Percentiles rank a stretch among this genome's conserved stretches.
phyloP scores from a whole-genome alignment of 2,888 invertebrate genomes.

The Phasia obesa region DNA sequence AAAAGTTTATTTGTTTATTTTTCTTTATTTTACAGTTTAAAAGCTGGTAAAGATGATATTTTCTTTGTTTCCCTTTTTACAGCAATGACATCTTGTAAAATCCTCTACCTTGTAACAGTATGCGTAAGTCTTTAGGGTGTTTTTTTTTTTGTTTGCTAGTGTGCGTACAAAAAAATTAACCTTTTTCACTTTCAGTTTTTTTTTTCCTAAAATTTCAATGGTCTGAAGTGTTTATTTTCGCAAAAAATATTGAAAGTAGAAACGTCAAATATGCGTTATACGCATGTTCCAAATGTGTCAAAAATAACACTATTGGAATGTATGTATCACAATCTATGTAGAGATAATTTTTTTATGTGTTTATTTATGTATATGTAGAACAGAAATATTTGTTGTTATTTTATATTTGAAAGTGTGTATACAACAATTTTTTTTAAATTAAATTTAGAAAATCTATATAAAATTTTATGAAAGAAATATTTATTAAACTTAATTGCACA shows the following conservation, averaged over 20 bases:
- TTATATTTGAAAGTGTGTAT: not conserved
- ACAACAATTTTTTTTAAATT: constrained; percentile 11
- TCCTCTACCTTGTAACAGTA: no score
- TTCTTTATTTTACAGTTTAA: not conserved
- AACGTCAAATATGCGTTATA: constrained; percentile 51
- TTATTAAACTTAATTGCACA: not conserved
- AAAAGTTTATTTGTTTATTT: constrained; percentile 25
- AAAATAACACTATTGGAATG: not conserved
- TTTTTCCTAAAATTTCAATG: not conserved
- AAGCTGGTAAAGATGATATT: constrained; percentile 19
- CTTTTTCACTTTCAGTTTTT: constrained; percentile 41
- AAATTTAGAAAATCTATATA: constrained; percentile 38
- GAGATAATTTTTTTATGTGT: not conserved
- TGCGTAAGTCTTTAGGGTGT: not conserved
- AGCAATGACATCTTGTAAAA: constrained; percentile 56
- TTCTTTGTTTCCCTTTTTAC: not conserved
- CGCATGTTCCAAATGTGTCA: constrained; percentile 63
- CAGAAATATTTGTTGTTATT: constrained; percentile 17
- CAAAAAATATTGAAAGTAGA: constrained; percentile 27
- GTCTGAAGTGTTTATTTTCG: constrained; percentile 11
- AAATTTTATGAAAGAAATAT: constrained; percentile 39
- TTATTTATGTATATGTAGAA: constrained; percentile 1
- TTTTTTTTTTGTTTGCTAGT: not conserved
- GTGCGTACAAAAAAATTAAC: constrained; percentile 24
- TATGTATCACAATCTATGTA: not conserved